Evolutionary conservation across 2,888 invertebrate genomes (phyloP), one percentile per base, ranked within the genome.

Genomic region (Bellardia pandia): DNA sequence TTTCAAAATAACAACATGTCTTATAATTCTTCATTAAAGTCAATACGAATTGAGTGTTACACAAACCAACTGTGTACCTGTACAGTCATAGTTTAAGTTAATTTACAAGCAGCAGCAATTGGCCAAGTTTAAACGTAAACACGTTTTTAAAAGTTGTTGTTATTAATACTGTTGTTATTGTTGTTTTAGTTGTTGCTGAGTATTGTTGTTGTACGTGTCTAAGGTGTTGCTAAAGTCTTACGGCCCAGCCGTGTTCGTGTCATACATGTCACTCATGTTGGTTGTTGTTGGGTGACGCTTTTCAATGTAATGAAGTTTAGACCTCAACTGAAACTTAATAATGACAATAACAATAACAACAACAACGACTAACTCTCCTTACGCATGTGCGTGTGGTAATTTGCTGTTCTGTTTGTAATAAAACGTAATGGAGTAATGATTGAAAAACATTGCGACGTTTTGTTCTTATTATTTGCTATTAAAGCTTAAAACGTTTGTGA

Each of bases 221-320:
- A 71, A 77, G 83, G 83, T 77, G 71, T 72, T 82, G 82, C 58
- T 75, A 30, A 68, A 40, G 81, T 40, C 58, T 37, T 77, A 77
- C 45, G 45, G 71, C 62, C 83, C 62, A 83, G 62, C 77, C 64
- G 75, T 77, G 77, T 64, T 71, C 83, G 60, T 75, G 83, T 83
- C 83, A 83, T 37, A 77, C 77, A 83, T 83, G 76, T 77, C 83
- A 71, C 37, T 76, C 62, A 60, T 45, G 62, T 37, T 58, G 56
- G 42, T 64, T 0, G 53, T 62, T 62, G 69, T 64, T 71, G 53
- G 51, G 77, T 83, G 71, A 77, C 23, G 42, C 77, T 83, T 71
- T 81, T 74, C 23, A 58, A 48, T 66, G 48, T n/a, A 51, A 81
- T 53, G 33, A 80, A 64, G 13, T 23, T 16, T 14, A 37, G 1